phyloP scores from a whole-genome alignment of 2,113 vertebrate genomes.

The Daphoenositta chrysoptera region DNA sequence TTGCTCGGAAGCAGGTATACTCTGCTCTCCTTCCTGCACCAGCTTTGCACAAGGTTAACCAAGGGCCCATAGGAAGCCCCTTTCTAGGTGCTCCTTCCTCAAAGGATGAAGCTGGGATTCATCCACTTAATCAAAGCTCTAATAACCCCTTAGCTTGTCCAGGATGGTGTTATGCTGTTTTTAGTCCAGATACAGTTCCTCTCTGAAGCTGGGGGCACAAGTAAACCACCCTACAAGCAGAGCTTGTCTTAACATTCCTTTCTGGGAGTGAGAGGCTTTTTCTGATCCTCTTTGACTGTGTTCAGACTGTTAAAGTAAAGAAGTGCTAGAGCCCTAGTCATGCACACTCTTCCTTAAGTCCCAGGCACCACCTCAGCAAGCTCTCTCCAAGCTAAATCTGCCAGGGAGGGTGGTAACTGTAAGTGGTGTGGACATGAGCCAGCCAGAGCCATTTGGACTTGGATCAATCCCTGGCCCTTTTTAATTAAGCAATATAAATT shows the following conservation, averaged over 20 bases:
- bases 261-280: background rate
- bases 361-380: background rate
- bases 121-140: background rate
- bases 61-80: background rate
- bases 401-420: background rate
- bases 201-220: background rate
- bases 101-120: background rate
- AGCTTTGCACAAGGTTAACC: background rate
- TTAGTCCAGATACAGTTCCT: background rate
- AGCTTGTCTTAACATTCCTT: background rate
- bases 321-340: background rate
- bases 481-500: slow-evolving; percentile 36
- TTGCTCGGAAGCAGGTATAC: background rate
- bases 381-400: background rate
- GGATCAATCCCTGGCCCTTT: background rate
- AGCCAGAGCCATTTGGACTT: background rate
- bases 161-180: background rate
- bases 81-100: background rate
- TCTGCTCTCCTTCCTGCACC: background rate
- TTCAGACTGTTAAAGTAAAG: background rate
- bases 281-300: background rate
- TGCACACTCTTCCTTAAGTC: background rate
- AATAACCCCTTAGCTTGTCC: background rate
- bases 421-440: background rate
- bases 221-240: background rate